Percentiles rank a stretch among this genome's conserved stretches.
Conservation (phyloP, 2,888 invertebrate genomes). For the Clanis bilineata region DNA sequence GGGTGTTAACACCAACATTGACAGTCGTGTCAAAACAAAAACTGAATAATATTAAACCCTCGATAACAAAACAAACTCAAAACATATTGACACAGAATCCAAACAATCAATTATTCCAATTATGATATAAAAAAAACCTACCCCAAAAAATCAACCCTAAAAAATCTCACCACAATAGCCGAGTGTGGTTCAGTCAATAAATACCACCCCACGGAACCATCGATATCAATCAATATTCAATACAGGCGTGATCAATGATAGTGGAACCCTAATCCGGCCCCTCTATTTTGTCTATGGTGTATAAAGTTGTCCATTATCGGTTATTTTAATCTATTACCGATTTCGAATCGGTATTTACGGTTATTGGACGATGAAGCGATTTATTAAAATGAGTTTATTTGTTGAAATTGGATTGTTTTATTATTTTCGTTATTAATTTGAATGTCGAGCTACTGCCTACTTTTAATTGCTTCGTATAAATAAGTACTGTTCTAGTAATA, state of each 20-base stretch:
- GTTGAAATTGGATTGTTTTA: not conserved
- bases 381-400: constrained; percentile 37
- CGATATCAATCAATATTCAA: constrained; percentile 76
- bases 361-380: constrained; percentile 28
- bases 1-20: not conserved
- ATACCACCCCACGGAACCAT: constrained; percentile 60
- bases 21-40: not conserved
- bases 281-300: constrained; percentile 66
- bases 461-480: too few relatives aligned
- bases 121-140: constrained; percentile 37
- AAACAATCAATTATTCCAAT: constrained; percentile 31
- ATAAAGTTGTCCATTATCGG: constrained; percentile 64
- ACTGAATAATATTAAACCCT: not conserved
- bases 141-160: constrained; percentile 38
- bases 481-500: too few relatives aligned
- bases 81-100: constrained; percentile 23
- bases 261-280: constrained; percentile 59
- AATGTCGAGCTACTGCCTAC: too few relatives aligned
- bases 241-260: constrained; percentile 79
- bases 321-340: constrained; percentile 42
- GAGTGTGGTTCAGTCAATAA: constrained; percentile 75
- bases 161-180: constrained; percentile 56
- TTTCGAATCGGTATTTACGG: constrained; percentile 32
- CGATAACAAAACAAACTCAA: constrained; percentile 1
- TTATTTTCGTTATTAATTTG: not conserved